A percentile compares a stretch with the other conserved stretches of the same genome.
These are phyloP conservation scores for Paralvinella palmiformis DNA, from an alignment of 1,140 invertebrate species.

Conservation along the genomic window DNA sequence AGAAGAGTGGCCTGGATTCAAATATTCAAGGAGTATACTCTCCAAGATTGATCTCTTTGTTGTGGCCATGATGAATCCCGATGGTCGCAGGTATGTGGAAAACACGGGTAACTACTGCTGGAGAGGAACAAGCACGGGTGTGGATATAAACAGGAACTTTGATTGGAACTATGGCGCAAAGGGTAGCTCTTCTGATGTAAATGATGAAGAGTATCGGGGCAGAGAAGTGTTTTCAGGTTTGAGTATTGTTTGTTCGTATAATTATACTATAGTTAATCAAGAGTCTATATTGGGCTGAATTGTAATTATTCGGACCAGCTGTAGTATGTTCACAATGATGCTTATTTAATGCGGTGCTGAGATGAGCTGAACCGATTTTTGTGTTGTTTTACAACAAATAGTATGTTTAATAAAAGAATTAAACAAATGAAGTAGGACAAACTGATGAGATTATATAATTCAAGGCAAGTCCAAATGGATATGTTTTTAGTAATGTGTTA, in stretches of 20 bases:
- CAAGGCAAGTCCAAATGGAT: too few relatives aligned
- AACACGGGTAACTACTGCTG: slow-evolving; percentile 40
- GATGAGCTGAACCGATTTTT: too few relatives aligned
- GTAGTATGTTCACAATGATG: too few relatives aligned
- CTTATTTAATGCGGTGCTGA: too few relatives aligned
- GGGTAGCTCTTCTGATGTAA: slow-evolving; percentile 35
- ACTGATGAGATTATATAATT: too few relatives aligned
- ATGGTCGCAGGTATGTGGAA: slow-evolving; percentile 39
- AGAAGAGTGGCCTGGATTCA: slow-evolving; percentile 10
- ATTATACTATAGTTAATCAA: too few relatives aligned
- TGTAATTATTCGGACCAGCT: too few relatives aligned
- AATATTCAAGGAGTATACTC: slow-evolving; percentile 25
- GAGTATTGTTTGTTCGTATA: neutral
- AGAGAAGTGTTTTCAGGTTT: slow-evolving; percentile 38
- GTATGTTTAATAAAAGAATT: too few relatives aligned
- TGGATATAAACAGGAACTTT: slow-evolving; percentile 46
- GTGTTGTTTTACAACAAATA: too few relatives aligned
- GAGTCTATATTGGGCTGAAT: too few relatives aligned
- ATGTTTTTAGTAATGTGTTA: too few relatives aligned
- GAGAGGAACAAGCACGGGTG: slow-evolving; percentile 39
- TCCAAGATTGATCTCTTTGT: slow-evolving; percentile 37
- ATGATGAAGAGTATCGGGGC: slow-evolving; percentile 44
- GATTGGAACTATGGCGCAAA: slow-evolving; percentile 42
- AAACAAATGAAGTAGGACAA: too few relatives aligned
- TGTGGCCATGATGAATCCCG: slow-evolving; percentile 40